Evolutionary conservation across 2,797 vertebrate species (phyloP), one percentile per base, ranked within the genome.

Genomic region (Astyanax mexicanus): DNA sequence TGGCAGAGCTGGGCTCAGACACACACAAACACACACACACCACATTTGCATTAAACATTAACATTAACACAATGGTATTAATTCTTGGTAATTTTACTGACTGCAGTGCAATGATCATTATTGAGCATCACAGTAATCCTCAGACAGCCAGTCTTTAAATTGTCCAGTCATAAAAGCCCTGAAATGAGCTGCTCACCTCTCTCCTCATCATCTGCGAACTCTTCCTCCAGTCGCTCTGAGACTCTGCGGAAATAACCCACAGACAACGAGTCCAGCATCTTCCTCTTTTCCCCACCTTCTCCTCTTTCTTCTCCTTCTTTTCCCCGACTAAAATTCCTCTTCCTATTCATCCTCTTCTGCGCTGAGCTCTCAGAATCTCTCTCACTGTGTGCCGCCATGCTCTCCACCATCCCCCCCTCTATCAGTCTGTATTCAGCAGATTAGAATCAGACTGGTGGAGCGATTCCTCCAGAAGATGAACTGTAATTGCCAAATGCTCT

Each of bases 201-300:
- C 73, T 93, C 93, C 58, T 93, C 92, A 0, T 88, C 76, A 6
- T 91, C 89, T 23, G 86, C 72, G 76, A 94, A 94, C n/a, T 83
- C 91, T 79, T 94, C 90, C 0, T 44, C 44, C 23, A 94, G 88
- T 67, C 90, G 75, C 3, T 93, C 92, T 5, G 86, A 86, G 0
- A 94, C 92, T 38, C 93, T 61, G 7, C 93, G 91, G 81, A 92
- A 94, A 78, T 94, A 94, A 1, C 91, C 90, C 60, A 93, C 91
- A 13, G 90, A 92, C 76, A 87, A 68, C 3, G 87, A 79, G n/a
- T 94, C 93, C 52, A 94, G 87, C 0, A 81, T 84, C 61, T 83
- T 86, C 77, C 35, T 88, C n/a, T 69, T 58, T 37, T 11, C 51
- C 12, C 0, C 35, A 6, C 35, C 67, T 29, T 29, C 64, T 7